Conservation (phyloP, 2,888 invertebrate genomes). For the Onchidella celtica region DNA sequence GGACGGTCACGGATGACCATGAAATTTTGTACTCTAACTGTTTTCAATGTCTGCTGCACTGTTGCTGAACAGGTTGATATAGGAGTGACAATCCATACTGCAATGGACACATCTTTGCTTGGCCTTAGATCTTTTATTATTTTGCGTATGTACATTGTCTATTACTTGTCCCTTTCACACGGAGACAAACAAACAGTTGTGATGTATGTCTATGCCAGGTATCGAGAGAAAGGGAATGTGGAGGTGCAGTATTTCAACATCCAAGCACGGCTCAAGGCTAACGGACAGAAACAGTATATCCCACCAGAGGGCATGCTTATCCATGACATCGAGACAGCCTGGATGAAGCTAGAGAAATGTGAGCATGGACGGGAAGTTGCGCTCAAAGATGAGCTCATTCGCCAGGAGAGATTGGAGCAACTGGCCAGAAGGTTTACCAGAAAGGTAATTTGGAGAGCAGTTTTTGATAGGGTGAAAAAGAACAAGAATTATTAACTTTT, state of each 20-base stretch:
- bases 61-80: too few species aligned
- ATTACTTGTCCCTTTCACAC: too few species aligned
- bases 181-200: too few species aligned
- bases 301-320: constrained; percentile 90
- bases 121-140: too few species aligned
- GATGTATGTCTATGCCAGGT: constrained; percentile 84
- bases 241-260: constrained; percentile 97
- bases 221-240: constrained; percentile 96
- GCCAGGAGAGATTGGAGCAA: constrained; percentile 96
- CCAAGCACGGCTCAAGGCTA: constrained; percentile 96
- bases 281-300: constrained; percentile 83
- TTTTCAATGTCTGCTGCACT: too few species aligned
- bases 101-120: too few species aligned
- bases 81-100: too few species aligned
- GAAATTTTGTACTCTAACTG: too few species aligned
- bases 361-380: constrained; percentile 97
- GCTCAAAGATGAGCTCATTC: constrained; percentile 91
- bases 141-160: too few species aligned
- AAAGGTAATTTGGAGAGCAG: constrained; percentile 87
- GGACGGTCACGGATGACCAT: too few species aligned
- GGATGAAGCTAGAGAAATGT: constrained; percentile 94
- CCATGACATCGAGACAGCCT: constrained; percentile 96
- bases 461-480: neutral
- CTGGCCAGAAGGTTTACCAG: constrained; percentile 97
- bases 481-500: too few species aligned